Evolutionary conservation across 2,888 invertebrate species (phyloP), one percentile per base, ranked within the genome.

Genomic region (Tetheella fluctuosa): DNA sequence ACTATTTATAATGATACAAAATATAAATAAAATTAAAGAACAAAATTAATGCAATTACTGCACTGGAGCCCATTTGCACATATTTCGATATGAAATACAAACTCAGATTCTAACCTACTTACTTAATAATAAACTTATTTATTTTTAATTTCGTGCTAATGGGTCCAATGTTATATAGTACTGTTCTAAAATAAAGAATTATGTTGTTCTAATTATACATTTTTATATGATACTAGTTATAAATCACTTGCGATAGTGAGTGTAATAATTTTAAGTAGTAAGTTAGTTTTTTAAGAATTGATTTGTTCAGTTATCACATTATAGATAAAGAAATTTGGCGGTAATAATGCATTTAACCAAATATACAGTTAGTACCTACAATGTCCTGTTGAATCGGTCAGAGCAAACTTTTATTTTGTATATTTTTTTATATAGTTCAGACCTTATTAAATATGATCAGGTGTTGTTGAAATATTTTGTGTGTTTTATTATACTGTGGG

Each of bases 361-460:
- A 55, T 55, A 55, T 55, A 34, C 55, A 34, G 55, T 34, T 34
- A 37, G 23, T 13, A 34, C 10, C 28, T 54, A 55, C 55, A 37
- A n/a, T 42, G 55, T 13, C 34, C 37, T 34, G 20, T 20, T 20
- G 34, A 55, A 55, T 37, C 54, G 17, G 15, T 55, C 34, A 34
- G 52, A 39, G 54, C 67, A 55, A 59, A 61, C 62, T 65, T 61
- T 67, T 64, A 48, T 76, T 74, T 74, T 75, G 69, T 75, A 70
- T 72, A 69, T 72, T 78, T 84, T 34, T 79, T 76, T 70, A 78
- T 73, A 71, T 79, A 75, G 73, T 68, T 68, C 67, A 64, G 67
- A 75, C 73, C 69, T 77, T 73, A 75, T 77, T 79, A 74, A 81
- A 86, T 86, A 88, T 83, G 86, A 85, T 83, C 82, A 79, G 75